These are phyloP conservation scores for Xenopus laevis DNA, from an alignment of 2,113 vertebrate species.

Conservation along the genomic window DNA sequence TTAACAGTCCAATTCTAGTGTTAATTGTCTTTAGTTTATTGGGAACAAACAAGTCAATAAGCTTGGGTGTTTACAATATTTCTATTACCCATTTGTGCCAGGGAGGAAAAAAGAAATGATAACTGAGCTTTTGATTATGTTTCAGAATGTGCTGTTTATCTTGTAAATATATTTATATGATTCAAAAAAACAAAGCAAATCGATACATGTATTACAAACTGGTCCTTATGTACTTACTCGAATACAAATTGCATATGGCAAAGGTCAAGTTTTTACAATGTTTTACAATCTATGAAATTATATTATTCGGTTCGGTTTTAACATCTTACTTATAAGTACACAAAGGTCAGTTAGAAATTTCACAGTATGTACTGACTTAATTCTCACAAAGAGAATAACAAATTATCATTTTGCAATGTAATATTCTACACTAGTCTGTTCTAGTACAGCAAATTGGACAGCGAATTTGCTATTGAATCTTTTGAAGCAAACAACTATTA, in stretches of 20 bases:
- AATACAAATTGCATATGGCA: background rate
- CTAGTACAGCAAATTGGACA: too few relatives aligned
- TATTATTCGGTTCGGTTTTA: too few relatives aligned
- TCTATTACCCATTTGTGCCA: constrained; percentile 27
- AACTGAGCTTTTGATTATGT: background rate
- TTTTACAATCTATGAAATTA: too few relatives aligned
- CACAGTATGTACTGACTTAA: too few relatives aligned
- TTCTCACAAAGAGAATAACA: too few relatives aligned
- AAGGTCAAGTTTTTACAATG: background rate
- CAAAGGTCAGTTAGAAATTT: too few relatives aligned
- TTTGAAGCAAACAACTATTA: too few relatives aligned
- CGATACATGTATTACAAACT: background rate
- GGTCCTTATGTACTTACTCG: background rate
- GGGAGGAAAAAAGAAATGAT: constrained; percentile 4
- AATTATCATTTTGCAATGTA: too few relatives aligned
- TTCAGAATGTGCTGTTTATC: background rate
- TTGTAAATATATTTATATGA: background rate
- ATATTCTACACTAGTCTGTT: too few relatives aligned
- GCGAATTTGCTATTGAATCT: too few relatives aligned
- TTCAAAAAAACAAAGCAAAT: background rate
- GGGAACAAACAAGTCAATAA: constrained; percentile 42
- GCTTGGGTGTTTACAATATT: constrained; percentile 36
- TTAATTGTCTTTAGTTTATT: constrained; percentile 41
- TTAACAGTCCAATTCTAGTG: constrained; percentile 27
- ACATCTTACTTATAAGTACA: too few relatives aligned